Conservation (phyloP, 2,888 invertebrate species). For the Ochropleura leucogaster region DNA sequence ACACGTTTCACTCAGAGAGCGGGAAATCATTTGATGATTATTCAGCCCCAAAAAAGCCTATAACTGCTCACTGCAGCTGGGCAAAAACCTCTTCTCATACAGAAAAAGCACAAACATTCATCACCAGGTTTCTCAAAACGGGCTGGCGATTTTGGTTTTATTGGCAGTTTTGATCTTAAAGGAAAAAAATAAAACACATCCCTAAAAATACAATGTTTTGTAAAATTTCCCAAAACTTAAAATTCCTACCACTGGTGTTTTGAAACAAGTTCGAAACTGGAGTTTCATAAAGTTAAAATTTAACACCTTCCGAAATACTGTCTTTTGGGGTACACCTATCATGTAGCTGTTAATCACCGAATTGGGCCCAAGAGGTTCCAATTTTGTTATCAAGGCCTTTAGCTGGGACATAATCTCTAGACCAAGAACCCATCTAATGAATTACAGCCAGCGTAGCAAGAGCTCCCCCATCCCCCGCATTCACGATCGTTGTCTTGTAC, state of each 20-base stretch:
- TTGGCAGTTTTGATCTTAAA: too few species aligned
- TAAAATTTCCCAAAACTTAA: slow-evolving; percentile 24
- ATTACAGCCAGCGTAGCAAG: slow-evolving; percentile 63
- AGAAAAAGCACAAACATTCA: too few species aligned
- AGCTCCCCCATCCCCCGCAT: slow-evolving; percentile 39
- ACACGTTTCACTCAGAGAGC: too few species aligned
- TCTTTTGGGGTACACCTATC: slow-evolving; percentile 67
- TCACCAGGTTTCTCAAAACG: too few species aligned
- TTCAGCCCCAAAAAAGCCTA: too few species aligned
- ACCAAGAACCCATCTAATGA: slow-evolving; percentile 68
- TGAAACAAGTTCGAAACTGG: slow-evolving; percentile 65
- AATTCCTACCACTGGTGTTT: slow-evolving; percentile 12
- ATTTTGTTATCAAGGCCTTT: slow-evolving; percentile 66
- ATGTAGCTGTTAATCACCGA: slow-evolving; percentile 76
- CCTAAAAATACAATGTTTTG: not conserved
- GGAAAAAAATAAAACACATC: too few species aligned
- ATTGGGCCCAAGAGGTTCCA: slow-evolving; percentile 73
- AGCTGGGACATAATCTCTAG: slow-evolving; percentile 67
- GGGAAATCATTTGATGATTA: too few species aligned
- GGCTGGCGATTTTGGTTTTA: too few species aligned
- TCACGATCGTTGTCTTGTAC: not conserved
- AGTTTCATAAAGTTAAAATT: slow-evolving; percentile 73
- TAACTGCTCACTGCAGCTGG: too few species aligned
- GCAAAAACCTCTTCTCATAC: too few species aligned
- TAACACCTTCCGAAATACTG: slow-evolving; percentile 71